Evolutionary conservation across 2,888 invertebrate genomes (phyloP).

Genomic region (Spisula solida): DNA sequence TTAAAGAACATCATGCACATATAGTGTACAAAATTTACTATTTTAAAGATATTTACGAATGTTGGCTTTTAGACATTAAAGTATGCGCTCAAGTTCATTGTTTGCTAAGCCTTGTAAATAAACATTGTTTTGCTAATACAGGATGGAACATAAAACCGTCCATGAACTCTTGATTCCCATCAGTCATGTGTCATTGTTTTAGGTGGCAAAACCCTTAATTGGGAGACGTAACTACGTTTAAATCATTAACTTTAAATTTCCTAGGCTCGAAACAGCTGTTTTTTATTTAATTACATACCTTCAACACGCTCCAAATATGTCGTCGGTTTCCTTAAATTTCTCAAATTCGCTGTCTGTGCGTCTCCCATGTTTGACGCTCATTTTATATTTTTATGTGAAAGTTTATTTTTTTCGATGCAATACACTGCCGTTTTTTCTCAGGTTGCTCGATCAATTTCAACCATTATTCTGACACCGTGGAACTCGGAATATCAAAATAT

Average conservation of each 20-base stretch:
- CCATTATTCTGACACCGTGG: conserved; percentile 30
- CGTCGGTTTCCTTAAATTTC: neutral
- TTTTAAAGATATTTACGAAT: too few relatives aligned
- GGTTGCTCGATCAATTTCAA: conserved; percentile 20
- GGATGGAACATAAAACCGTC: neutral
- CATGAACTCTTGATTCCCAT: neutral
- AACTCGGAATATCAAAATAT: conserved; percentile 11
- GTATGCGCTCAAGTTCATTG: neutral
- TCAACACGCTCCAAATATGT: neutral
- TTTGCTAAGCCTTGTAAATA: neutral
- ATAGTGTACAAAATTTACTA: too few relatives aligned
- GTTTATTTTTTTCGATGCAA: neutral
- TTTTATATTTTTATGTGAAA: neutral
- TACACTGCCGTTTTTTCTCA: neutral
- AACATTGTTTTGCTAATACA: neutral
- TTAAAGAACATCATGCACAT: too few relatives aligned
- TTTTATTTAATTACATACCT: conserved; percentile 5
- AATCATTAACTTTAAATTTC: neutral
- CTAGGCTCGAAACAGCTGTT: neutral
- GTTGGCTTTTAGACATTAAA: neutral
- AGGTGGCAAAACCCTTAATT: conserved; percentile 23
- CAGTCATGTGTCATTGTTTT: neutral
- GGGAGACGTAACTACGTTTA: neutral
- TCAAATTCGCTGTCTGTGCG: neutral
- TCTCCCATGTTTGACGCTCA: conserved; percentile 15